Percentiles rank a stretch among this genome's conserved stretches.
phyloP scores from a whole-genome alignment of 2,113 vertebrate species.

The Cheilinus undulatus region DNA sequence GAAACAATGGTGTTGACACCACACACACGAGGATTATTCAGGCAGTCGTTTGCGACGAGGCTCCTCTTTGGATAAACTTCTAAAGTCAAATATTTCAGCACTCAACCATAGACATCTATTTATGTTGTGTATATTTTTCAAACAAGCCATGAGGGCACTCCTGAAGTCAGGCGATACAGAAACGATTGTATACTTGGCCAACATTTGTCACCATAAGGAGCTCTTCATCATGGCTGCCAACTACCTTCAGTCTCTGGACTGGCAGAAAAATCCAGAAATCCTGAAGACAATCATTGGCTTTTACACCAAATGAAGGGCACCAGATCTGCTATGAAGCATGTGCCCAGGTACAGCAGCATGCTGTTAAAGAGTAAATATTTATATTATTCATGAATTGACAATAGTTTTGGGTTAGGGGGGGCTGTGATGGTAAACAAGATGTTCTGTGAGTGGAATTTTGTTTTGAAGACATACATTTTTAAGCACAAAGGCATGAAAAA shows the following conservation, averaged over 20 bases:
- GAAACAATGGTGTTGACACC: too few species aligned
- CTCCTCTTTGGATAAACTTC: too few species aligned
- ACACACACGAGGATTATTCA: too few species aligned
- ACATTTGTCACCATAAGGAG: constrained; percentile 92
- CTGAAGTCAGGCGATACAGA: constrained; percentile 96
- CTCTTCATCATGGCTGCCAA: constrained; percentile 98
- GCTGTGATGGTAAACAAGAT: too few species aligned
- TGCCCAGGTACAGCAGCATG: constrained; percentile 85
- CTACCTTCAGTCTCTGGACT: constrained; percentile 97
- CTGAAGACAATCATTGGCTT: constrained; percentile 95
- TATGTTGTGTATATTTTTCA: constrained; percentile 5
- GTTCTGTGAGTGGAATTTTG: too few species aligned
- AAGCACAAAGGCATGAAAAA: too few species aligned
- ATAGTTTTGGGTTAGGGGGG: too few species aligned
- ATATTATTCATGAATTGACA: too few species aligned
- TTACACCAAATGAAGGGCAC: constrained; percentile 93
- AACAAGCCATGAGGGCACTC: constrained; percentile 94
- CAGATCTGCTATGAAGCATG: constrained; percentile 93
- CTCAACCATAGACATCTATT: background rate
- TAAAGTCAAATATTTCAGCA: background rate
- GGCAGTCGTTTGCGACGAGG: too few species aligned
- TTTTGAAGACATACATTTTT: too few species aligned
- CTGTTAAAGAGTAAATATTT: background rate
- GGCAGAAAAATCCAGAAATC: constrained; percentile 90
- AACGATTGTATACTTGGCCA: constrained; percentile 95